Percentiles rank a stretch among this genome's conserved stretches.
Evolutionary conservation across 2,113 vertebrate species (phyloP).

Genomic region (Alethe diademata): DNA sequence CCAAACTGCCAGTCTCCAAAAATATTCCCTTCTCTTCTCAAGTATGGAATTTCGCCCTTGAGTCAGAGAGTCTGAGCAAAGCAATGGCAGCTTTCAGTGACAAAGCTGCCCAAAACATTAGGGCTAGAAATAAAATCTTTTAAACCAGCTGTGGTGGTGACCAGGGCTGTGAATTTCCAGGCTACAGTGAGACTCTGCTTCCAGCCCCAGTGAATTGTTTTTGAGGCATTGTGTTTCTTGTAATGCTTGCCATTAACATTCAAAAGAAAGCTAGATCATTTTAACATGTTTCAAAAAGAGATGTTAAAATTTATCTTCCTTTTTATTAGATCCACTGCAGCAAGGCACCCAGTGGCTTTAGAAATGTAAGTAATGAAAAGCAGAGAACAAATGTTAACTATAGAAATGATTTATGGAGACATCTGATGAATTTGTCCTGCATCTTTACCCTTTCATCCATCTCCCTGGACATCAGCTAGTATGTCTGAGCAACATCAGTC

Average conservation of each 20-base stretch:
- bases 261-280: slow-evolving; percentile 37
- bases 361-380: slow-evolving; percentile 53
- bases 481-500: not conserved
- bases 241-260: slow-evolving; percentile 19
- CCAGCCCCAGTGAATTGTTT: not conserved
- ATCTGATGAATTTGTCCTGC: slow-evolving; percentile 54
- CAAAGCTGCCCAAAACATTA: not conserved
- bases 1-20: slow-evolving; percentile 37
- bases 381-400: slow-evolving; percentile 39
- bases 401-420: slow-evolving; percentile 54
- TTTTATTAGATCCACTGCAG: slow-evolving; percentile 43
- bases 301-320: slow-evolving; percentile 58
- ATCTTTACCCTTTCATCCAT: slow-evolving; percentile 46
- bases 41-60: slow-evolving; percentile 9
- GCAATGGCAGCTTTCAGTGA: not conserved
- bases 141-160: not conserved
- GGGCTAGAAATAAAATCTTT: not conserved
- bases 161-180: not conserved
- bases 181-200: not conserved
- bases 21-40: not conserved
- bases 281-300: slow-evolving; percentile 42
- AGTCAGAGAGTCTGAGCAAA: not conserved
- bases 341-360: slow-evolving; percentile 33
- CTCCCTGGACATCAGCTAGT: slow-evolving; percentile 12
- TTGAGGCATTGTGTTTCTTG: not conserved